phyloP scores from a whole-genome alignment of 2,797 vertebrate species.

The Mionectes olivaceus region DNA sequence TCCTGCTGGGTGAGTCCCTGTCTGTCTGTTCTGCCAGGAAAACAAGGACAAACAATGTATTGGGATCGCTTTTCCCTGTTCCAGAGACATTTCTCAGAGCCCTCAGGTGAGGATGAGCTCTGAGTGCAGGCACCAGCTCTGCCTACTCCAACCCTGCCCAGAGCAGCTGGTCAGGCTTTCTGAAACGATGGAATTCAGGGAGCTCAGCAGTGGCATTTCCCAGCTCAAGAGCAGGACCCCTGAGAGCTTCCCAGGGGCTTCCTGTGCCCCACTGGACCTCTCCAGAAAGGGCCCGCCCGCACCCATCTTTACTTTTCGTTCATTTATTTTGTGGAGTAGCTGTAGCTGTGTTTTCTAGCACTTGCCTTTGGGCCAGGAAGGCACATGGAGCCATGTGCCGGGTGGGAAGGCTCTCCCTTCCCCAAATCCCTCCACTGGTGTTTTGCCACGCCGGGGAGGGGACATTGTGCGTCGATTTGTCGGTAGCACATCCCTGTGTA shows the following conservation, averaged over 20 bases:
- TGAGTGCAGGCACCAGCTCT: neutral
- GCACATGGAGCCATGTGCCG: fast-evolving
- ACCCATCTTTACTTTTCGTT: fast-evolving
- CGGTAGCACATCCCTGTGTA: neutral
- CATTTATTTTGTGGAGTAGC: neutral
- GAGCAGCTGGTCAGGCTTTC: neutral
- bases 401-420: neutral
- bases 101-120: neutral
- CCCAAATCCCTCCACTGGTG: neutral
- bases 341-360: neutral
- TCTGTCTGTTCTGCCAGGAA: neutral
- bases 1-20: neutral
- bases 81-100: neutral
- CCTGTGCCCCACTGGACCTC: fast-evolving
- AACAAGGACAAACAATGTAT: fast-evolving
- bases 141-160: fast-evolving
- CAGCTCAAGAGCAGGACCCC: neutral
- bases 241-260: neutral
- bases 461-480: fast-evolving
- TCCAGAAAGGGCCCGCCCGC: neutral
- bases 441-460: fast-evolving
- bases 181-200: fast-evolving
- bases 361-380: neutral
- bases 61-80: neutral
- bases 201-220: neutral